Percentiles rank a stretch among this genome's conserved stretches.
Evolutionary conservation across 2,797 vertebrate genomes (phyloP).

Genomic region (Ibycter americanus): DNA sequence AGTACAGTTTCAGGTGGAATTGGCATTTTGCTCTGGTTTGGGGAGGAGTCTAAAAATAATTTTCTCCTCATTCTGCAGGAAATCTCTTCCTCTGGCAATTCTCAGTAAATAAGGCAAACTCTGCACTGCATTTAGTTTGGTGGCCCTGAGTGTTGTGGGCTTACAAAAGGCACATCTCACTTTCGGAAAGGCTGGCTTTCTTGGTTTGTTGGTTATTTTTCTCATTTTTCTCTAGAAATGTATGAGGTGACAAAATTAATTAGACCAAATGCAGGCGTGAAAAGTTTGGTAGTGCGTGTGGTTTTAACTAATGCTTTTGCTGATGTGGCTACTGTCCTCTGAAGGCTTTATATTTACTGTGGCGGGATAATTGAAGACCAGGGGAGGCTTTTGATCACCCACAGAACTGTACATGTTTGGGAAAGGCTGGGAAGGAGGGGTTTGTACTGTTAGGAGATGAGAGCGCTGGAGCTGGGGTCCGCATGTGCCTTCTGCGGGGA

Average conservation of each 20-base stretch:
- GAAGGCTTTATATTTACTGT: conserved; percentile 40
- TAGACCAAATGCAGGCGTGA: neutral
- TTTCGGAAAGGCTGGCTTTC: neutral
- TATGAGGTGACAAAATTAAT: conserved; percentile 30
- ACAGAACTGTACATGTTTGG: neutral
- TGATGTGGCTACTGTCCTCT: neutral
- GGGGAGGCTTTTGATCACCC: conserved; percentile 36
- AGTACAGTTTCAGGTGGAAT: conserved; percentile 21
- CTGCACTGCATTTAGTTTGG: neutral
- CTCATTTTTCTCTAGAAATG: neutral
- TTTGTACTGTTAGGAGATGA: neutral
- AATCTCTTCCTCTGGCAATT: neutral
- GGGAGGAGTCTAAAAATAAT: neutral
- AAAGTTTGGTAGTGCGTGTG: neutral
- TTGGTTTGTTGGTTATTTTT: neutral
- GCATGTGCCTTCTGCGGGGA: neutral
- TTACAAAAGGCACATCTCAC: neutral
- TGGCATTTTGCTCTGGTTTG: neutral
- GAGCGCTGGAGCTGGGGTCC: neutral
- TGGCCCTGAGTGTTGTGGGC: neutral
- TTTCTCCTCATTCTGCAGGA: neutral
- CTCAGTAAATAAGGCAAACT: neutral
- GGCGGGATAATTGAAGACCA: conserved; percentile 7
- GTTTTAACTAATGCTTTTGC: conserved; percentile 3
- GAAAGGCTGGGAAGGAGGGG: neutral